Base-by-base conservation (phyloP, 2,113 vertebrate species). In the Chauna torquata region DNA sequence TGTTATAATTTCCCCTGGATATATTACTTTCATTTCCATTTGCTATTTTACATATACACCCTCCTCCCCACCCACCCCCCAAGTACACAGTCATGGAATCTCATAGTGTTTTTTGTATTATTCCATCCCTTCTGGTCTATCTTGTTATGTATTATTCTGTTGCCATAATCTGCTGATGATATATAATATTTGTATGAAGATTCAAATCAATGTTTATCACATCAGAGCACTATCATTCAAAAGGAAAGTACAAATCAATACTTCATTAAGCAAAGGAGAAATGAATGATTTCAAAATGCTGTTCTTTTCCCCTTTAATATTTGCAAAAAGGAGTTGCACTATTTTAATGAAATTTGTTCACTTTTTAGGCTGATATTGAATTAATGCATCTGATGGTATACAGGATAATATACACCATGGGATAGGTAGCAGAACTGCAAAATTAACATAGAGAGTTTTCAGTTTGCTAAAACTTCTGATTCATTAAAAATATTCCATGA, bases 241-340 rank as follows among this genome's bases (percentile, higher is more conserved):
- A 93, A 74, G 22, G 52, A 90, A 92, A 84, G 55, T 34, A 88
- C 55, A 84, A 81, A 95, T 96, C 94, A 96, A 94, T 96, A 96
- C 92, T 96, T 88, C 71, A 93, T 96, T 93, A 91, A 90, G 32
- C 42, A 81, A 80, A 59, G 88, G 47, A 82, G 42, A 93, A 93
- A 86, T 62, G 4, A 92, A 78, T 86, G 1, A 88, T 66, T 77
- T 90, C 55, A 64, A 80, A 94, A 54, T 71, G 44, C 76, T 65
- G 16, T 61, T 76, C 17, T 93, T 82, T 64, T 91, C 22, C 6
- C 19, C 19, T 62, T 66, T 92, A 90, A 88, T 58, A 78, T 1
- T 71, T 92, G 49, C 44, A 61, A 78, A 78, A 68, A 78, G 27
- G 59, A 71, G 82, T 75, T 71, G 34, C 47, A 65, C 62, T 92